These are phyloP conservation scores for Diacarnus erythraeanus DNA, from an alignment of 37 sponge, comb jelly and placozoan species.

Conservation along the genomic window DNA sequence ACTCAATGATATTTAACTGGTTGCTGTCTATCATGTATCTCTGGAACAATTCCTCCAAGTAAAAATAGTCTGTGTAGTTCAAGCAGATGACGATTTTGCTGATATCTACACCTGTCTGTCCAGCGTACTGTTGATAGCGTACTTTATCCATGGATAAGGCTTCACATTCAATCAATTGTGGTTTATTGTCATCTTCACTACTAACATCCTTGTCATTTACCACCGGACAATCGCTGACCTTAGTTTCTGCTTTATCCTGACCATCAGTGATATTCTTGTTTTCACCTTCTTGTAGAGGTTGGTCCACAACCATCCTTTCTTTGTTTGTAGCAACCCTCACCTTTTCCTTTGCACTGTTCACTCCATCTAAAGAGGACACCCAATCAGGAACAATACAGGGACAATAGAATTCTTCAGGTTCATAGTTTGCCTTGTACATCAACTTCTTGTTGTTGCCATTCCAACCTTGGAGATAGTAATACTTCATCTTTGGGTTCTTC, in stretches of 20 bases:
- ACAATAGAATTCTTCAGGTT: constrained; percentile 84
- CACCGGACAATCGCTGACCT: neutral
- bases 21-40: neutral
- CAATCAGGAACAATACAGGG: constrained; percentile 71
- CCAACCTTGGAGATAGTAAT: constrained; percentile 93
- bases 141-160: constrained; percentile 38
- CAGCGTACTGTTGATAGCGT: constrained; percentile 15
- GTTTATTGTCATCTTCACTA: neutral
- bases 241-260: neutral
- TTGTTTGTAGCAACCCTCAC: neutral
- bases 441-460: constrained; percentile 81
- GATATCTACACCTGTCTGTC: constrained; percentile 21
- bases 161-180: constrained; percentile 7
- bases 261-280: neutral
- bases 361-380: constrained; percentile 59
- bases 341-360: constrained; percentile 27
- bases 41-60: constrained; percentile 48
- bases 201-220: neutral
- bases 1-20: constrained; percentile 57
- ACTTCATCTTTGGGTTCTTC: constrained; percentile 57
- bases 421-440: constrained; percentile 86
- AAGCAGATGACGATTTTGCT: constrained; percentile 60
- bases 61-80: constrained; percentile 52
- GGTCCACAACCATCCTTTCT: neutral
- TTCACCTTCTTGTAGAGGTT: neutral